Evolutionary conservation across 2,888 invertebrate species (phyloP).

Genomic region (Conomelus anceps): DNA sequence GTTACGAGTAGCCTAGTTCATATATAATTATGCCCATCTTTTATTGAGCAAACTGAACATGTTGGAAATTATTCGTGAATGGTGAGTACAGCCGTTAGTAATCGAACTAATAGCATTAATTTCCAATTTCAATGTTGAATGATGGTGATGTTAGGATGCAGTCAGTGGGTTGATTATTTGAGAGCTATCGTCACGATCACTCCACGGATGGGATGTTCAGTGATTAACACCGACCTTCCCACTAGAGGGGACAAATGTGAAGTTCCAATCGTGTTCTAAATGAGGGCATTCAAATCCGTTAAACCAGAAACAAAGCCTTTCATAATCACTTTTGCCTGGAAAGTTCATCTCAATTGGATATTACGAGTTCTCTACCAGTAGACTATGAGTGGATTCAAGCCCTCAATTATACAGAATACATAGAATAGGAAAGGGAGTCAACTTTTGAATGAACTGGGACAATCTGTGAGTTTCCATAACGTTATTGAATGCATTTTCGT

Average conservation of each 20-base stretch:
- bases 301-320: background rate
- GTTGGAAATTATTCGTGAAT: background rate
- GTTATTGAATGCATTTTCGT: no score
- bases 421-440: background rate
- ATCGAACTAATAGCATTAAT: background rate
- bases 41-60: no score
- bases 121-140: background rate
- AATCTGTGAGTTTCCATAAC: background rate
- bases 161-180: background rate
- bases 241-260: background rate
- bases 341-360: background rate
- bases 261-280: background rate
- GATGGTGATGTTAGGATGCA: background rate
- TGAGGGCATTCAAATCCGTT: background rate
- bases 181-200: background rate
- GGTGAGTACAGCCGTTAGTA: background rate
- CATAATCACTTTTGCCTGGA: background rate
- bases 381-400: background rate
- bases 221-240: background rate
- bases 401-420: background rate
- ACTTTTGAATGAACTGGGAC: background rate
- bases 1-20: no score
- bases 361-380: background rate
- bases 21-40: no score
- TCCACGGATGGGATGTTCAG: background rate